Conservation (phyloP, 2,888 invertebrate species). For the Thera obeliscata region DNA sequence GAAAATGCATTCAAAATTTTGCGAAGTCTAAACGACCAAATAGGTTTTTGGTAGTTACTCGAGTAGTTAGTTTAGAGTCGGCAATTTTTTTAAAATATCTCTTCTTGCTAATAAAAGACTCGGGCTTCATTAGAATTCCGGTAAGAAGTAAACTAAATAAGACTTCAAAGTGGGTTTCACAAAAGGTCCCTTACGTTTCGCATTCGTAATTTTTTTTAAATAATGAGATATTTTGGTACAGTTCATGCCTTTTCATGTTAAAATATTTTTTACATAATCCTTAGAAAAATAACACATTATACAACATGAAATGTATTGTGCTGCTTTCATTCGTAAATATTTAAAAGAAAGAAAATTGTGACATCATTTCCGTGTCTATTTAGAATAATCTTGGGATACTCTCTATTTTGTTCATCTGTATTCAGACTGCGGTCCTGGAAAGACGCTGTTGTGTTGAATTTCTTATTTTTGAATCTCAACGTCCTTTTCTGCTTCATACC, state of each 20-base stretch:
- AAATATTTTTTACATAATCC: constrained; percentile 6
- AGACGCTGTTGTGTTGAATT: constrained; percentile 63
- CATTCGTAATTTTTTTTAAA: constrained; percentile 40
- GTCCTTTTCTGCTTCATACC: constrained; percentile 48
- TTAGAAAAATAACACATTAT: constrained; percentile 3
- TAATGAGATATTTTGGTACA: constrained; percentile 6
- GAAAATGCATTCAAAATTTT: background rate
- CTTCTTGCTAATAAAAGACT: background rate
- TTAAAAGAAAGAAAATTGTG: constrained; percentile 49
- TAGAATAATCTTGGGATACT: constrained; percentile 59
- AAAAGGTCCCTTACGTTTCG: constrained; percentile 40
- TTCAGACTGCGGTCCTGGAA: constrained; percentile 54
- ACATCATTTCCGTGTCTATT: constrained; percentile 61
- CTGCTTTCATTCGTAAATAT: constrained; percentile 39
- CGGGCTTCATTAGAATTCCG: constrained; percentile 46
- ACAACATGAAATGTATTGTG: constrained; percentile 10
- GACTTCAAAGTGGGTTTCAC: constrained; percentile 37
- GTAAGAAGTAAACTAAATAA: constrained; percentile 29
- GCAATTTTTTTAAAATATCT: background rate
- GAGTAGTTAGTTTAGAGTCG: background rate
- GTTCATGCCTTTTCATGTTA: constrained; percentile 2
- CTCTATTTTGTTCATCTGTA: constrained; percentile 69
- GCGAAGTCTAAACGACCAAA: background rate
- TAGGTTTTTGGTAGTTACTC: background rate
- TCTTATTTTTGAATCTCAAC: constrained; percentile 61